phyloP scores from a whole-genome alignment of 2,797 vertebrate species.

The Harpagifer antarcticus region DNA sequence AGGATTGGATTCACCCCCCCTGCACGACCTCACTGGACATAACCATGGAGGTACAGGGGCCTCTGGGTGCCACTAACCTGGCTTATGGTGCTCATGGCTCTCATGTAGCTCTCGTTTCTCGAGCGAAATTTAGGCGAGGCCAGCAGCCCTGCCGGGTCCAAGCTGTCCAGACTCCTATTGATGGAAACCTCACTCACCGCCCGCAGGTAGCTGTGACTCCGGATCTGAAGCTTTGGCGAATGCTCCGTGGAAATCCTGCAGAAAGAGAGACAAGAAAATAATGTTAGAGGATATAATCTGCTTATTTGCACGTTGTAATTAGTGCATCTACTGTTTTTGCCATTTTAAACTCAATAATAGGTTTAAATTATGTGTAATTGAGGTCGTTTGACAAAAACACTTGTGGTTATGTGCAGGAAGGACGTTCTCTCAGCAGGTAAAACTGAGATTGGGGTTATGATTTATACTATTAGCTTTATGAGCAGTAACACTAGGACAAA shows the following conservation, averaged over 20 bases:
- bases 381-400: too few species aligned
- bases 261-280: conserved; percentile 11
- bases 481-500: too few species aligned
- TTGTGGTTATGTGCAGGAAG: too few species aligned
- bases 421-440: too few species aligned
- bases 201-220: conserved; percentile 98
- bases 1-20: conserved; percentile 53
- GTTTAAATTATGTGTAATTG: too few species aligned
- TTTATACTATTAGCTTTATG: too few species aligned
- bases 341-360: too few species aligned
- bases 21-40: conserved; percentile 54
- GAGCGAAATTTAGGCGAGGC: conserved; percentile 98
- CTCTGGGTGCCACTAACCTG: conserved; percentile 87
- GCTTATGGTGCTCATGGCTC: conserved; percentile 99
- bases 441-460: too few species aligned
- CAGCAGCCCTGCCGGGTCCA: conserved; percentile 92
- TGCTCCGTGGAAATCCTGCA: conserved; percentile 96
- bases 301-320: too few species aligned
- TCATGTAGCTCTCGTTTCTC: conserved; percentile 99
- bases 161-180: conserved; percentile 97
- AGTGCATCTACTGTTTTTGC: too few species aligned
- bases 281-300: neutral
- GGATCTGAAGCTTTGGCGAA: conserved; percentile 97
- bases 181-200: conserved; percentile 99
- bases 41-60: conserved; percentile 33